phyloP scores from a whole-genome alignment of 2,797 vertebrate species.

The Potorous gilbertii region DNA sequence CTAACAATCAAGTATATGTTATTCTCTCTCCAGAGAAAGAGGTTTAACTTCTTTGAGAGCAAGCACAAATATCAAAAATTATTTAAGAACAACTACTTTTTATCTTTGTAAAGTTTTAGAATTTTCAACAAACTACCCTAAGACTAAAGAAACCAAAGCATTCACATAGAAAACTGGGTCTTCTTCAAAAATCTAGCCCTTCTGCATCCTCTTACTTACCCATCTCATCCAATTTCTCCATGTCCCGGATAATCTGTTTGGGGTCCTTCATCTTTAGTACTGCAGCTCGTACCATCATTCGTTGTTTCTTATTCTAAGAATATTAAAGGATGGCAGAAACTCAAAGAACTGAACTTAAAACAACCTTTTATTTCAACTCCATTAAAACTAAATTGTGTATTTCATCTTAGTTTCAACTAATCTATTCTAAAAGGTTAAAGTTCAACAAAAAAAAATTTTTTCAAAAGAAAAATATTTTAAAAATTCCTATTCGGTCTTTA shows the following conservation, averaged over 20 bases:
- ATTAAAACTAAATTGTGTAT: conserved; percentile 29
- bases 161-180: background rate
- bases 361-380: conserved; percentile 37
- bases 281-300: conserved; percentile 99
- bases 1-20: background rate
- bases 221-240: conserved; percentile 99
- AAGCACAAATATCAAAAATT: background rate
- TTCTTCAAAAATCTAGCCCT: conserved; percentile 7
- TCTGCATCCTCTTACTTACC: conserved; percentile 85
- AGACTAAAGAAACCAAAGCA: background rate
- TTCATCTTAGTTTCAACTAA: conserved; percentile 41
- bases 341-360: background rate
- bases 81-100: background rate
- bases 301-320: conserved; percentile 96
- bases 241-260: conserved; percentile 97
- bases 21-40: background rate
- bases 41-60: background rate
- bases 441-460: conserved; percentile 13
- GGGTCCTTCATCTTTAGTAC: conserved; percentile 99
- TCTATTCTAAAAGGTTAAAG: conserved; percentile 14
- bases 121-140: background rate
- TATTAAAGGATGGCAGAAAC: conserved; percentile 22
- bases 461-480: conserved; percentile 18
- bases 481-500: conserved; percentile 15
- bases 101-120: background rate